Percentiles rank a stretch among this genome's conserved stretches.
phyloP scores from a whole-genome alignment of 2,888 invertebrate genomes.

The Drepanosiphum platanoidis region DNA sequence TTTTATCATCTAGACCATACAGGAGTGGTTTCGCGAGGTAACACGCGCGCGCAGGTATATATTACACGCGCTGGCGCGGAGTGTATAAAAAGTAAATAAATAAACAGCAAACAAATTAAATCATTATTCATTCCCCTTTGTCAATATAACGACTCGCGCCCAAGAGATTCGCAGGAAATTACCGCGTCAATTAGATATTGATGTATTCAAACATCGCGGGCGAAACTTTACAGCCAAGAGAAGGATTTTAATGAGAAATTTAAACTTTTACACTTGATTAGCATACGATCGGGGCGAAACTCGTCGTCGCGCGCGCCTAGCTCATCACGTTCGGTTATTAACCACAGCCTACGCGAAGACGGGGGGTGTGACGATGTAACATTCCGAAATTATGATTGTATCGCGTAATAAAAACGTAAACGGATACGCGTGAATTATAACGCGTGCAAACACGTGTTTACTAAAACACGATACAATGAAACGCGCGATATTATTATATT shows the following conservation, averaged over 20 bases:
- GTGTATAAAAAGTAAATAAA: constrained; percentile 39
- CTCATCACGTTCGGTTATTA: constrained; percentile 41
- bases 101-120: constrained; percentile 48
- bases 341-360: neutral
- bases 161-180: constrained; percentile 51
- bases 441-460: too few species aligned
- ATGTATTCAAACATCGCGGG: constrained; percentile 53
- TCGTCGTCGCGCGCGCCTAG: neutral
- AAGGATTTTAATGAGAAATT: constrained; percentile 56
- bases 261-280: constrained; percentile 59
- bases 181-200: constrained; percentile 55
- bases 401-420: constrained; percentile 6
- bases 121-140: constrained; percentile 45
- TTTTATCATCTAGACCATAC: too few species aligned
- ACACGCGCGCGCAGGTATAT: neutral
- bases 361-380: neutral
- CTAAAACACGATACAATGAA: too few species aligned
- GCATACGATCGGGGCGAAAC: constrained; percentile 40
- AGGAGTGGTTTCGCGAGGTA: too few species aligned
- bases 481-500: too few species aligned
- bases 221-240: constrained; percentile 31
- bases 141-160: constrained; percentile 26
- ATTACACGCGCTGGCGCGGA: too few species aligned
- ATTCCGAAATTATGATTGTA: constrained; percentile 8
- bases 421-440: too few species aligned